Percentiles rank a stretch among this genome's conserved stretches.
Conservation (phyloP, 2,113 vertebrate genomes). For the Ondatra zibethicus region DNA sequence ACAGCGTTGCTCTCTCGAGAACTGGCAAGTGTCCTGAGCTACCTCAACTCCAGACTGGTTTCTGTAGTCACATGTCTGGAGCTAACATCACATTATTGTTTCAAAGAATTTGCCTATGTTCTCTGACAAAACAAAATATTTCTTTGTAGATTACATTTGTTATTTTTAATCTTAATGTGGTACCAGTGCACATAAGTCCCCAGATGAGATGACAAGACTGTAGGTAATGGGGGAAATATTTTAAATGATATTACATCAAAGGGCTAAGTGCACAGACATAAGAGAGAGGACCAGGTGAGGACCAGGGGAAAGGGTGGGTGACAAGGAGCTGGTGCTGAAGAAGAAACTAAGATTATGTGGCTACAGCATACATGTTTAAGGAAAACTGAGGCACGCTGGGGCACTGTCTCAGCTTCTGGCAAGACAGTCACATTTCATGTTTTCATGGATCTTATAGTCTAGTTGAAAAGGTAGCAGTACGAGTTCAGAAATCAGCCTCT, state of each 20-base stretch:
- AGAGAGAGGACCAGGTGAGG: background rate
- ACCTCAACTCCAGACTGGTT: slow-evolving; percentile 61
- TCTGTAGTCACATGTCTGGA: slow-evolving; percentile 71
- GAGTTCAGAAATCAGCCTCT: background rate
- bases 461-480: background rate
- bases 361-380: background rate
- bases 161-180: slow-evolving; percentile 57
- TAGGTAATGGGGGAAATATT: background rate
- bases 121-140: slow-evolving; percentile 68
- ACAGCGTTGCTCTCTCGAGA: slow-evolving; percentile 58
- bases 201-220: background rate
- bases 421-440: background rate
- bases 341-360: background rate
- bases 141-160: slow-evolving; percentile 54
- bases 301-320: no score
- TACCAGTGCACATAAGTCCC: background rate
- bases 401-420: background rate
- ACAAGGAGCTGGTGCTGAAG: background rate
- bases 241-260: background rate
- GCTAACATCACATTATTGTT: slow-evolving; percentile 71
- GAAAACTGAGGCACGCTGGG: background rate
- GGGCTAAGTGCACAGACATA: background rate
- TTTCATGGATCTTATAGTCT: background rate
- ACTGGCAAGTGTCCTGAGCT: slow-evolving; percentile 65
- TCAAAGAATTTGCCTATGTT: slow-evolving; percentile 67